Percentiles rank a stretch among this genome's conserved stretches.
phyloP scores from a whole-genome alignment of 1,140 invertebrate genomes.

The Drosophila busckii region DNA sequence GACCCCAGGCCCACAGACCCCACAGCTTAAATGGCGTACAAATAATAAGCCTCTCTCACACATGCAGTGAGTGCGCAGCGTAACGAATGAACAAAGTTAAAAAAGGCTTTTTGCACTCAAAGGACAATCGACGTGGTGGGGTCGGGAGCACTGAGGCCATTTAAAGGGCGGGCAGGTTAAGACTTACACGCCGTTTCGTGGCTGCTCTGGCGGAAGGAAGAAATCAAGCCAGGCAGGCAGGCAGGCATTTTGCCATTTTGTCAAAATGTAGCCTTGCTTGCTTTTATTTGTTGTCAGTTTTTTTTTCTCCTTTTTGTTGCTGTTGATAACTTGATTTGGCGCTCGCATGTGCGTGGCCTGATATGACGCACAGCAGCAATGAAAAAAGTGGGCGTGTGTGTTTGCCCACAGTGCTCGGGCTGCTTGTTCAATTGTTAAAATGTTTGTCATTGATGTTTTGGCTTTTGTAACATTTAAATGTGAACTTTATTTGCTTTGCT shows the following conservation, averaged over 20 bases:
- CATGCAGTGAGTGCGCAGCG: background rate
- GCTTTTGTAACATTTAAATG: slow-evolving; percentile 42
- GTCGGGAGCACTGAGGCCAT: too few relatives aligned
- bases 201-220: slow-evolving; percentile 57
- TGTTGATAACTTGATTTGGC: slow-evolving; percentile 69
- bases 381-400: slow-evolving; percentile 2
- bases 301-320: slow-evolving; percentile 11
- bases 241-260: slow-evolving; percentile 52
- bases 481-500: slow-evolving; percentile 8
- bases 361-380: slow-evolving; percentile 11
- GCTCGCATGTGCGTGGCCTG: slow-evolving; percentile 31
- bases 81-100: slow-evolving; percentile 1
- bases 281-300: background rate
- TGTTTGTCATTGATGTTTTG: slow-evolving; percentile 55
- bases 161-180: too few relatives aligned
- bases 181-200: slow-evolving; percentile 48
- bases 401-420: slow-evolving; percentile 7
- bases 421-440: slow-evolving; percentile 48
- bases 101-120: slow-evolving; percentile 3
- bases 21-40: too few relatives aligned
- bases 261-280: slow-evolving; percentile 25
- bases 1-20: too few relatives aligned
- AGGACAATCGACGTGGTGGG: too few relatives aligned
- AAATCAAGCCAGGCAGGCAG: slow-evolving; percentile 55
- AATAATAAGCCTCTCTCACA: too few relatives aligned